Base-by-base conservation (phyloP, 1,140 invertebrate species). In the Leptinotarsa undecemlineata region DNA sequence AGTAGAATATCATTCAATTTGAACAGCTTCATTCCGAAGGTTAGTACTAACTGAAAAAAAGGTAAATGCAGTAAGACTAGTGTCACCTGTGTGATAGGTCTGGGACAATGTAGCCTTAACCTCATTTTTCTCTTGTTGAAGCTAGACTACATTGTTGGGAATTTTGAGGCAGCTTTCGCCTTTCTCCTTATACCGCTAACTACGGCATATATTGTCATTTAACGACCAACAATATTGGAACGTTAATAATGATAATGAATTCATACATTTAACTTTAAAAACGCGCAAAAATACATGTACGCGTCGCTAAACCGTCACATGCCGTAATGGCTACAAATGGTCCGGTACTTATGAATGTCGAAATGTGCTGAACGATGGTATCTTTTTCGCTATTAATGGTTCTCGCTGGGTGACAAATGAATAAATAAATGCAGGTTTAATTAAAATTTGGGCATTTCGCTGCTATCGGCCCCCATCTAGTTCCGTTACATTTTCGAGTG, bases 291-390 rank as follows among this genome's bases (percentile, higher is more conserved):
- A 64, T 33, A 64, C 15, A 8, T 14, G 3, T 20, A 21, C 42
- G n/a, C 20, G 8, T 4, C 21, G 42, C 64, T 42, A 42, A 8
- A 48, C 33, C 68, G 20, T 14, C 68, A 68, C 20, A 48, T 69
- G 51, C 63, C 20, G 63, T 64, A 64, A 69, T 69, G 68, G 42
- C 48, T 69, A 69, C 68, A 69, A 69, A 69, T 69, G 68, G 48
- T 64, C 33, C 68, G 48, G 14, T 69, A 51, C 33, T 69, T 48
- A 42, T 69, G n/a, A 69, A 69, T 23, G 42, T 69, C 51, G 4
- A 57, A 57, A 57, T 57, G 3, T 57, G 17, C 68, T 42, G n/a
- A 69, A 13, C 33, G 68, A 69, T 69, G 17, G 17, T 69, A 69
- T 69, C 68, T 48, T 23, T 19, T 17, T 11, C 47, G 42, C 33